phyloP scores from a whole-genome alignment of 2,113 vertebrate species.

The Lepus americanus region DNA sequence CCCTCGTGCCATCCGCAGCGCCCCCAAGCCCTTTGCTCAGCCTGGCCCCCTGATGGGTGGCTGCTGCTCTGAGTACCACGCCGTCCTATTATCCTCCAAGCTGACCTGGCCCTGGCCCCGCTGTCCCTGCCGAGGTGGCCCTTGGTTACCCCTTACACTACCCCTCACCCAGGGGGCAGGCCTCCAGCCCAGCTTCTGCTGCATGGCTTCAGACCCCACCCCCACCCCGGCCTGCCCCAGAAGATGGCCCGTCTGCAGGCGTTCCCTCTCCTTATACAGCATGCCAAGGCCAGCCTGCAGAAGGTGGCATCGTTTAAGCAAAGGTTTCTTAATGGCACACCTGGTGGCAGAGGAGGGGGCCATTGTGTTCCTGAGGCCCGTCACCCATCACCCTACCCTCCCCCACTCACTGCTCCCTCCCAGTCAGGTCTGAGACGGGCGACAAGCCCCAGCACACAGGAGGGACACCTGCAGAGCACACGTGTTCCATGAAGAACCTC shows the following conservation, averaged over 20 bases:
- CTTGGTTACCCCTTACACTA: neutral
- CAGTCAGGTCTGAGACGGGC: neutral
- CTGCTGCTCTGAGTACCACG: conserved; percentile 55
- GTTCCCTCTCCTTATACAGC: neutral
- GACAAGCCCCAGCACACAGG: neutral
- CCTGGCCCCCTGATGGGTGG: conserved; percentile 42
- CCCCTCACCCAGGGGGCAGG: neutral
- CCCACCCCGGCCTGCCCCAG: neutral
- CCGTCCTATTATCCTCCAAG: conserved; percentile 56
- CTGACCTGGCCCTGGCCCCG: conserved; percentile 34
- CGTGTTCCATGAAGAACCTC: neutral
- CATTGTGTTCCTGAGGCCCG: too few relatives aligned
- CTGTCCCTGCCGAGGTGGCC: conserved; percentile 31
- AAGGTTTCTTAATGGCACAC: neutral
- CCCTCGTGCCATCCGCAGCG: conserved; percentile 48
- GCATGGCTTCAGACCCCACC: neutral
- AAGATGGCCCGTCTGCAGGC: neutral
- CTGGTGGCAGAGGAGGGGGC: neutral
- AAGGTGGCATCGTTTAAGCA: neutral
- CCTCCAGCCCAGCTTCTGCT: neutral
- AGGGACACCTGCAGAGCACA: neutral
- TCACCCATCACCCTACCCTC: neutral
- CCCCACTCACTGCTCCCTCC: rapidly evolving
- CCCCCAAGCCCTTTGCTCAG: conserved; percentile 72
- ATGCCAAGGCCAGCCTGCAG: neutral